These are phyloP conservation scores for Zelleria hepariella DNA, from an alignment of 2,888 invertebrate genomes.

Conservation along the genomic window DNA sequence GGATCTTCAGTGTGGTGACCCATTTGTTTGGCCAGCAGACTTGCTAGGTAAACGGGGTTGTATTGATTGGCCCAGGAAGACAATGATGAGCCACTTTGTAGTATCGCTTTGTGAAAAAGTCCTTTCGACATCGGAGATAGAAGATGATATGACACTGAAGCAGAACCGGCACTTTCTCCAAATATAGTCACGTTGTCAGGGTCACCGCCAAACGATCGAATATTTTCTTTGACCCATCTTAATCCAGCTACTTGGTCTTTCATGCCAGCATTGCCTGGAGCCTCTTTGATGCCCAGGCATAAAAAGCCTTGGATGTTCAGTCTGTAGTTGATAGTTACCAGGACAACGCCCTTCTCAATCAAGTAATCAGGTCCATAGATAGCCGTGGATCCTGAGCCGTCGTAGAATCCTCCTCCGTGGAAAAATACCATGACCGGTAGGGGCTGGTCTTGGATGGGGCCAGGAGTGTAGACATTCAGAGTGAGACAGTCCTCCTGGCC, in stretches of 20 bases:
- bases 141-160: slow-evolving; percentile 45
- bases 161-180: slow-evolving; percentile 54
- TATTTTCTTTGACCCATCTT: slow-evolving; percentile 45
- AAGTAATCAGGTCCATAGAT: slow-evolving; percentile 50
- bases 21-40: slow-evolving; percentile 42
- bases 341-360: slow-evolving; percentile 38
- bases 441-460: slow-evolving; percentile 17
- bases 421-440: slow-evolving; percentile 56
- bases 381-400: slow-evolving; percentile 33
- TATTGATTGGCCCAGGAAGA: slow-evolving; percentile 45
- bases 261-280: slow-evolving; percentile 50
- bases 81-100: slow-evolving; percentile 51
- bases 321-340: slow-evolving; percentile 53
- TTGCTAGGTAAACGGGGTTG: slow-evolving; percentile 39
- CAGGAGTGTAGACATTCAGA: slow-evolving; percentile 46
- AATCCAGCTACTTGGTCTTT: slow-evolving; percentile 53
- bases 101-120: slow-evolving; percentile 49
- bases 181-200: slow-evolving; percentile 46
- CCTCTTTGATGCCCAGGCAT: slow-evolving; percentile 46
- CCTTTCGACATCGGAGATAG: slow-evolving; percentile 52
- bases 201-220: slow-evolving; percentile 44
- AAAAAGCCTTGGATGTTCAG: slow-evolving; percentile 48
- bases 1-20: slow-evolving; percentile 34
- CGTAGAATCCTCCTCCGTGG: slow-evolving; percentile 53
- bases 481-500: slow-evolving; percentile 42